phyloP scores from a whole-genome alignment of 2,888 invertebrate genomes.

The Phyllotreta cruciferae region DNA sequence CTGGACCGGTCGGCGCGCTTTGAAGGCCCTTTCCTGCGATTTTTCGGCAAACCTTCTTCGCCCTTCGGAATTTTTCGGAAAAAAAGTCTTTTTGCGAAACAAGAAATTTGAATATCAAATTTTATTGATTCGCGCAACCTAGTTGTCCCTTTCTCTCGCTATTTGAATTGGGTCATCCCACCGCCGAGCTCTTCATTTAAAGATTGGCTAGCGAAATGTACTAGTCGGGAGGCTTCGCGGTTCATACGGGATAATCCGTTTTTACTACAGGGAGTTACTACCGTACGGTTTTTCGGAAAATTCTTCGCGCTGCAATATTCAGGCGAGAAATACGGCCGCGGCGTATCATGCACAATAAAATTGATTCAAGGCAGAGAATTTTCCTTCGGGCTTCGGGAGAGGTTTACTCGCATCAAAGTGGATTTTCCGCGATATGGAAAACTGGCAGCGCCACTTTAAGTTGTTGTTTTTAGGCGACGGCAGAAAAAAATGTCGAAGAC shows the following conservation, averaged over 20 bases:
- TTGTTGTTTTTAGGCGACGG: constrained; percentile 24
- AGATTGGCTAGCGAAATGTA: constrained; percentile 1
- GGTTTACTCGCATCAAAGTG: background rate
- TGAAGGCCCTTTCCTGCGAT: background rate
- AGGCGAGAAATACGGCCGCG: no score
- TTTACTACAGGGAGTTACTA: no score
- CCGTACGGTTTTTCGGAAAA: no score
- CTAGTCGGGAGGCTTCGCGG: no score
- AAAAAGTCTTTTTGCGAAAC: constrained; percentile 24
- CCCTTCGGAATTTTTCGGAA: constrained; percentile 21
- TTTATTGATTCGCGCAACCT: constrained; percentile 36
- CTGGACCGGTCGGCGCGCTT: no score
- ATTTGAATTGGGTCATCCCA: constrained; percentile 35
- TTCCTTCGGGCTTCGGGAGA: no score
- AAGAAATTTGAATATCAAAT: constrained; percentile 41
- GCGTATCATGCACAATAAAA: no score
- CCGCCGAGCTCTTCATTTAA: constrained; percentile 15
- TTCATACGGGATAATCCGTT: no score
- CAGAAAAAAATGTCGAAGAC: constrained; percentile 17
- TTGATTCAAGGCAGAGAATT: no score
- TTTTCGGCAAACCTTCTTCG: background rate
- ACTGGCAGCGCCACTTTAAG: constrained; percentile 11
- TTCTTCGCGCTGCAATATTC: no score
- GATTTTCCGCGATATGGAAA: constrained; percentile 3
- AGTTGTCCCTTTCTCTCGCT: constrained; percentile 30